A percentile compares a stretch with the other conserved stretches of the same genome.
phyloP scores from a whole-genome alignment of 2,888 invertebrate species.

The Belgica antarctica region DNA sequence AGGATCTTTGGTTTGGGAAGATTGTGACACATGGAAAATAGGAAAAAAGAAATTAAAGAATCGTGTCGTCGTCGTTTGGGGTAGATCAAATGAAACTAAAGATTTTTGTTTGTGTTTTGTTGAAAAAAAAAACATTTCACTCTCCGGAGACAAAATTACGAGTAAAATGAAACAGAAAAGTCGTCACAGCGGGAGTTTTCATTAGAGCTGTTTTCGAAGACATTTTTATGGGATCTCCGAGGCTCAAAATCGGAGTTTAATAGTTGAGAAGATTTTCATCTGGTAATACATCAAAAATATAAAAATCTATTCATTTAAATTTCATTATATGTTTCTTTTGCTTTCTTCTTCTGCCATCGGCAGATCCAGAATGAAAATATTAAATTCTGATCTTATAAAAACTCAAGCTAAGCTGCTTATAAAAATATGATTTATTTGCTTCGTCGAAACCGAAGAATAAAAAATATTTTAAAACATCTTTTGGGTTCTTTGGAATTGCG shows the following conservation, averaged over 20 bases:
- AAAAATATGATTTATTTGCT: conserved; percentile 43
- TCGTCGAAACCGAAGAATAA: conserved; percentile 32
- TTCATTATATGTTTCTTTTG: conserved; percentile 19
- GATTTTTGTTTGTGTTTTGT: not conserved
- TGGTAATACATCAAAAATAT: conserved; percentile 35
- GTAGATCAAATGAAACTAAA: not conserved
- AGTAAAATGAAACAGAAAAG: not conserved
- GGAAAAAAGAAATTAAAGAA: conserved; percentile 1
- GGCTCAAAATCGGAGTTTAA: not conserved
- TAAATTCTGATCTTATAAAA: conserved; percentile 19
- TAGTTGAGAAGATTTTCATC: conserved; percentile 37
- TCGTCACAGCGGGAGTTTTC: conserved; percentile 42
- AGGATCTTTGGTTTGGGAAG: not conserved
- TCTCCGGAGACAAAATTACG: not conserved
- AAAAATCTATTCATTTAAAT: conserved; percentile 39
- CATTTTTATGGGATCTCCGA: conserved; percentile 39
- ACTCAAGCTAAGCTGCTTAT: conserved; percentile 34
- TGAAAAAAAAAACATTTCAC: not conserved
- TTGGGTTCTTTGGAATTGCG: conserved; percentile 41
- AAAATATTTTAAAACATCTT: conserved; percentile 22
- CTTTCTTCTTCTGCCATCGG: not conserved
- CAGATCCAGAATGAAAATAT: not conserved
- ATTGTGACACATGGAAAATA: not conserved
- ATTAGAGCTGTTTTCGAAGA: conserved; percentile 42
- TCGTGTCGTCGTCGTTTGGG: conserved; percentile 7